Evolutionary conservation across 2,888 invertebrate genomes (phyloP).

Genomic region (Eupithecia subumbrata): DNA sequence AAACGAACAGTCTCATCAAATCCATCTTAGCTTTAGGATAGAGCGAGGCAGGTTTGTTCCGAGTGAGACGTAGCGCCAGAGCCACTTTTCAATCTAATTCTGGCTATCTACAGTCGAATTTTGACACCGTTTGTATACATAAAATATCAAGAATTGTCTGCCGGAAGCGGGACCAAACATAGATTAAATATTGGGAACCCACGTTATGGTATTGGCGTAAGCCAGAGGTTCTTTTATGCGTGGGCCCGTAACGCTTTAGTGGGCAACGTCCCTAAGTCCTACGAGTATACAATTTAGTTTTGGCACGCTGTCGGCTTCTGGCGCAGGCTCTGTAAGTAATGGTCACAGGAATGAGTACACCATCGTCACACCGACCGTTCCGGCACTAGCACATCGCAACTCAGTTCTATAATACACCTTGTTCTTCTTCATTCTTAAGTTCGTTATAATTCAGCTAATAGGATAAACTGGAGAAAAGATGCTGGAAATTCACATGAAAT

Average conservation of each 20-base stretch:
- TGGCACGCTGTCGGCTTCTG: conserved; percentile 70
- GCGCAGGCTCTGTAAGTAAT: conserved; percentile 76
- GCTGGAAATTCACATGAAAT: conserved; percentile 31
- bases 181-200: background rate
- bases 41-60: background rate
- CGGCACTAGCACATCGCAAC: conserved; percentile 53
- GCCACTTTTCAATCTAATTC: background rate
- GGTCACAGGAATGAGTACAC: conserved; percentile 69
- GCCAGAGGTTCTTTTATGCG: background rate
- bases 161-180: background rate
- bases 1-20: background rate
- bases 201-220: background rate
- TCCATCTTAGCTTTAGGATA: background rate
- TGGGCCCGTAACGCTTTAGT: conserved; percentile 16
- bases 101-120: background rate
- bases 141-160: background rate
- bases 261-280: conserved; percentile 19
- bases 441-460: conserved; percentile 1
- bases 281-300: conserved; percentile 49
- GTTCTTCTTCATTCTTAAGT: conserved; percentile 24
- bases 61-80: background rate
- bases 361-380: conserved; percentile 55
- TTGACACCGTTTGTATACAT: background rate
- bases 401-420: conserved; percentile 46
- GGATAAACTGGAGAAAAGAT: background rate